These are phyloP conservation scores for Campylomormyrus tamandua DNA, from an alignment of 2,113 vertebrate species.

Conservation along the genomic window DNA sequence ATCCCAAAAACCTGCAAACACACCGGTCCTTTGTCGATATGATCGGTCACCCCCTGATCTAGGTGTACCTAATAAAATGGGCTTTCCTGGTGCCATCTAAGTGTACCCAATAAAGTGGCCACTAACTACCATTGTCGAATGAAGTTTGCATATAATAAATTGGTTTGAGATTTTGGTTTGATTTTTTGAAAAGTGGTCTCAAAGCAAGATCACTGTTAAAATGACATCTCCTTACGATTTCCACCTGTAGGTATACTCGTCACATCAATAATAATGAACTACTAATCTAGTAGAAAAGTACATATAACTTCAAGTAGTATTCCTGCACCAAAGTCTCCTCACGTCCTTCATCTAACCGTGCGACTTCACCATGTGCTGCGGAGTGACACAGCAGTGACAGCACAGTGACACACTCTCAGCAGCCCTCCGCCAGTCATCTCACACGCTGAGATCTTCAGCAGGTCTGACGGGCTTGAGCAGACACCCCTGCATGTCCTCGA, in stretches of 20 bases:
- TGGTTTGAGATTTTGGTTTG: background rate
- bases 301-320: background rate
- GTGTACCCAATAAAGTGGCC: background rate
- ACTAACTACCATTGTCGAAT: background rate
- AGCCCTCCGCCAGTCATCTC: background rate
- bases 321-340: background rate
- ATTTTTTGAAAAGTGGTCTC: background rate
- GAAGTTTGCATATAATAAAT: background rate
- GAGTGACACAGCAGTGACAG: background rate
- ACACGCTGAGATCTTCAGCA: background rate
- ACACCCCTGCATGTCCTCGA: background rate
- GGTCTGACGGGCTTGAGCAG: background rate
- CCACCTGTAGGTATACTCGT: background rate
- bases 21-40: too few species aligned
- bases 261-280: background rate
- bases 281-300: background rate
- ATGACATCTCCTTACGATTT: background rate
- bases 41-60: background rate
- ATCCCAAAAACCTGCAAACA: too few species aligned
- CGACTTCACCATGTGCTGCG: background rate
- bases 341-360: background rate
- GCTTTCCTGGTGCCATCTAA: background rate
- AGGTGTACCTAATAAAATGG: background rate
- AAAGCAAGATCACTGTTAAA: background rate
- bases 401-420: background rate